Evolutionary conservation across 2,888 invertebrate genomes (phyloP).

Genomic region (Himalopsyche kuldschensis): DNA sequence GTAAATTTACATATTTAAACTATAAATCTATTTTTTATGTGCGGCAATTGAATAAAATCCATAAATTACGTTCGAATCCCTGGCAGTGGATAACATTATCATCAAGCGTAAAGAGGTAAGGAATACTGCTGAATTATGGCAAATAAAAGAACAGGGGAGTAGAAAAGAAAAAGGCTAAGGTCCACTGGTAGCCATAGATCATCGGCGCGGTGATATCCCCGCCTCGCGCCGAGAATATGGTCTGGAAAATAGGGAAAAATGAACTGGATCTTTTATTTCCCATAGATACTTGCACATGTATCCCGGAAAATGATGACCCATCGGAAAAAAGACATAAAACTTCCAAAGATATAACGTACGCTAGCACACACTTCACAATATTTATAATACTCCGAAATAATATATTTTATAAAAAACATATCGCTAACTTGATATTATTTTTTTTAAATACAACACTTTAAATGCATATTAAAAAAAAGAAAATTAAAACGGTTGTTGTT

Average conservation of each 20-base stretch:
- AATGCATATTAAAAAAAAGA: too few relatives aligned
- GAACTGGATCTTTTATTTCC: background rate
- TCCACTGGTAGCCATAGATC: slow-evolving; percentile 29
- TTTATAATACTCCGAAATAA: too few relatives aligned
- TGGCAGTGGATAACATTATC: slow-evolving; percentile 34
- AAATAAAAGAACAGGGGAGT: slow-evolving; percentile 27
- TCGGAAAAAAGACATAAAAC: background rate
- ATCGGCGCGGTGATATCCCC: slow-evolving; percentile 27
- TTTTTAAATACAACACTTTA: too few relatives aligned
- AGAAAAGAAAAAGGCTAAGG: slow-evolving; percentile 22
- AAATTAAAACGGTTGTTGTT: too few relatives aligned
- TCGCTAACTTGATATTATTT: too few relatives aligned
- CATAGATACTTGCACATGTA: background rate
- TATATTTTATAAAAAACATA: too few relatives aligned
- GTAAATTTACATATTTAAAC: slow-evolving; percentile 16
- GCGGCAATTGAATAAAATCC: slow-evolving; percentile 13
- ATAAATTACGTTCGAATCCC: slow-evolving; percentile 33
- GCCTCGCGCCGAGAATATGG: background rate
- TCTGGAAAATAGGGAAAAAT: slow-evolving; percentile 7
- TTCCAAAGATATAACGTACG: background rate
- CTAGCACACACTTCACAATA: too few relatives aligned
- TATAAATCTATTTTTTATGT: slow-evolving; percentile 20
- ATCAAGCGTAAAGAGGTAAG: slow-evolving; percentile 28
- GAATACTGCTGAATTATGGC: slow-evolving; percentile 34
- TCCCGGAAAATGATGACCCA: background rate